Percentiles rank a stretch among this genome's conserved stretches.
Evolutionary conservation across 2,113 vertebrate genomes (phyloP).

Genomic region (Microcebus ravelobensis): DNA sequence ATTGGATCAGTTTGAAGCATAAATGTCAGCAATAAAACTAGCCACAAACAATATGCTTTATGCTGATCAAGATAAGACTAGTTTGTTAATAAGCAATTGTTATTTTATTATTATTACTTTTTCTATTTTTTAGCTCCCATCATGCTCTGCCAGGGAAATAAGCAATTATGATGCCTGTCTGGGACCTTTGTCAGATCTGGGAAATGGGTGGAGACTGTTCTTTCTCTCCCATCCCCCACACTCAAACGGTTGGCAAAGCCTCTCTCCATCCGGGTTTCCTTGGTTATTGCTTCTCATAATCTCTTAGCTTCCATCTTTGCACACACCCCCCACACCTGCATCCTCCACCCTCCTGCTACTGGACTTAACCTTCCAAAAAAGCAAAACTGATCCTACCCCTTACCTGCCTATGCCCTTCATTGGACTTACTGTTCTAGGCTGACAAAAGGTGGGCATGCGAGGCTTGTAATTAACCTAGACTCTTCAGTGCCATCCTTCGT

Average conservation of each 20-base stretch:
- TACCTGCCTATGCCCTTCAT: background rate
- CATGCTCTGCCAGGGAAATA: background rate
- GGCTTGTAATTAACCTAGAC: background rate
- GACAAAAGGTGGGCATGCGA: background rate
- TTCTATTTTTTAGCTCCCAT: too few species aligned
- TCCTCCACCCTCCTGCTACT: background rate
- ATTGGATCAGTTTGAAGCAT: background rate
- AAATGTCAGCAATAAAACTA: background rate
- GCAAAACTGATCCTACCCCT: background rate
- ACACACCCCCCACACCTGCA: fast-evolving
- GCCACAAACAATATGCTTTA: background rate
- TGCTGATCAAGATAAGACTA: background rate
- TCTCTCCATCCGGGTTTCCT: background rate
- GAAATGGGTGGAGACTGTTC: background rate
- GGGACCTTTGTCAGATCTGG: background rate
- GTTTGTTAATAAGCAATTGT: background rate
- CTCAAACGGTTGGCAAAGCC: background rate
- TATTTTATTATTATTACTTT: too few species aligned
- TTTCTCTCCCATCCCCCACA: background rate
- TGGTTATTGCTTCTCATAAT: background rate
- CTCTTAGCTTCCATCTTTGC: background rate
- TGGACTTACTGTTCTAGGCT: background rate
- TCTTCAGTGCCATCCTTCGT: background rate
- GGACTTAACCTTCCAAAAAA: background rate
- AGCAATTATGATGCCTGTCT: background rate